Conservation (phyloP, 2,113 vertebrate genomes). For the Anoplopoma fimbria region DNA sequence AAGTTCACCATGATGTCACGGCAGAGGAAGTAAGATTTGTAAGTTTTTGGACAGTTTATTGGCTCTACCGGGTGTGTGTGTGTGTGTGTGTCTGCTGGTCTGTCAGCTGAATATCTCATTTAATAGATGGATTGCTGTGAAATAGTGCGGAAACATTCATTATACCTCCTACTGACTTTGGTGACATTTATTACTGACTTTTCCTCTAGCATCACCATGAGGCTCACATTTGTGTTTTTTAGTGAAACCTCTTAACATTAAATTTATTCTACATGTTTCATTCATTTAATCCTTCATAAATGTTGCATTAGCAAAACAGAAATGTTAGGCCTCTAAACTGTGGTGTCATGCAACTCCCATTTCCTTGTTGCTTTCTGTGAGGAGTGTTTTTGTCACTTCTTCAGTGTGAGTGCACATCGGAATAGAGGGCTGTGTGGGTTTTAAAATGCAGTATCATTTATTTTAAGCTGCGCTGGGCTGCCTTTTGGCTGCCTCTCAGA, state of each 20-base stretch:
- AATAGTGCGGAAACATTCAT: neutral
- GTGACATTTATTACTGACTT: neutral
- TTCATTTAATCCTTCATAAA: constrained; percentile 10
- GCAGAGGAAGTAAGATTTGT: constrained; percentile 93
- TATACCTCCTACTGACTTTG: neutral
- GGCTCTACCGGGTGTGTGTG: neutral
- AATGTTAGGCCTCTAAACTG: constrained; percentile 15
- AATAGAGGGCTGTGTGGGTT: constrained; percentile 21
- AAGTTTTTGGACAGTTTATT: constrained; percentile 75
- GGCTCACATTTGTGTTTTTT: neutral
- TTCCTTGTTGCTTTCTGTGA: constrained; percentile 1
- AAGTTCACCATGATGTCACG: constrained; percentile 92
- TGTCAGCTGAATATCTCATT: neutral
- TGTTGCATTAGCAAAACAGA: constrained; percentile 24
- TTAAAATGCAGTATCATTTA: constrained; percentile 40
- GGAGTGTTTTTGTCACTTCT: neutral
- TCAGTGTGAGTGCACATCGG: neutral
- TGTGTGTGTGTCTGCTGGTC: neutral
- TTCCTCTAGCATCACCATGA: neutral
- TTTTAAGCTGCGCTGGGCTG: constrained; percentile 27
- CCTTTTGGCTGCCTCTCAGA: constrained; percentile 41
- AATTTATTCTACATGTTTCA: neutral
- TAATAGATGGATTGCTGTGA: neutral
- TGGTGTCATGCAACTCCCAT: constrained; percentile 6
- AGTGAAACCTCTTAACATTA: neutral